Evolutionary conservation across 2,113 vertebrate species (phyloP).

Genomic region (Dendrocopos noguchii): DNA sequence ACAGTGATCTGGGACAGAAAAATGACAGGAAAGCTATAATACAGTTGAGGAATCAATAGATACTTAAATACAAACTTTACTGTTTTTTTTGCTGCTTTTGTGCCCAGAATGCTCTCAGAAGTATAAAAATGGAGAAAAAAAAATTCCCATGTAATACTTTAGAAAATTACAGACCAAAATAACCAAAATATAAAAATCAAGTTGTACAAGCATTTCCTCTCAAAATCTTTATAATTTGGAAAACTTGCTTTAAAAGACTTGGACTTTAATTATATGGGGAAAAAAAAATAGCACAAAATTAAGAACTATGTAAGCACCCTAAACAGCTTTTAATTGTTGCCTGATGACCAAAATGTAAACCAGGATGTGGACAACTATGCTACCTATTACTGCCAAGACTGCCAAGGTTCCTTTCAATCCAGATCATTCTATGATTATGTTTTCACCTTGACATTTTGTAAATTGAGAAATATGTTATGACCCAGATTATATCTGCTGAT

Average conservation of each 20-base stretch:
- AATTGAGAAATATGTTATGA: neutral
- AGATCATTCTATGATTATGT: neutral
- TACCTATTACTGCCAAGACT: neutral
- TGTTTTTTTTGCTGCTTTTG: too few species aligned
- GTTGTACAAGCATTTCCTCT: neutral
- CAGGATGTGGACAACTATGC: neutral
- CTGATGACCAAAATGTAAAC: neutral
- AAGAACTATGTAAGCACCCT: neutral
- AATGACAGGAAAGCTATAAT: neutral
- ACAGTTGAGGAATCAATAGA: neutral
- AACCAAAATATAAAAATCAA: constrained; percentile 22
- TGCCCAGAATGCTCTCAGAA: too few species aligned
- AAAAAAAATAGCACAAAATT: neutral
- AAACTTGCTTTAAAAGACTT: neutral
- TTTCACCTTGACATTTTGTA: neutral
- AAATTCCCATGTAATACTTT: neutral
- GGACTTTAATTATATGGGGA: neutral
- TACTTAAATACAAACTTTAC: neutral
- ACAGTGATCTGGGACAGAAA: neutral
- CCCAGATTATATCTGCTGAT: neutral
- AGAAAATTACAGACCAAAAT: constrained; percentile 1
- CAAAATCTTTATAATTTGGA: neutral
- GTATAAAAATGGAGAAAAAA: neutral
- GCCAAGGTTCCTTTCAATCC: too few species aligned
- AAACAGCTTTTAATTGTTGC: neutral